Conservation (phyloP, 2,888 invertebrate species). For the Neoaliturus tenellus region DNA sequence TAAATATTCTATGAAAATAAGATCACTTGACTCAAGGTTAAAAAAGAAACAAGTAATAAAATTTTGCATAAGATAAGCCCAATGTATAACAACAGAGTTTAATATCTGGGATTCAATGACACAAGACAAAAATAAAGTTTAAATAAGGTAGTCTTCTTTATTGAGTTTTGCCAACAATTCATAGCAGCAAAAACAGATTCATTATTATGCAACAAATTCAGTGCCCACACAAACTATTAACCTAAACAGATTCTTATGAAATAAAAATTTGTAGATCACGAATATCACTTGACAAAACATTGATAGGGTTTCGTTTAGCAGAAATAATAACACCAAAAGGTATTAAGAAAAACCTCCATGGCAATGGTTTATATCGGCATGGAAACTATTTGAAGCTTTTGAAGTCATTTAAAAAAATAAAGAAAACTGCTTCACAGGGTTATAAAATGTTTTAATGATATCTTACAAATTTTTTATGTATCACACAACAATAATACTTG, state of each 20-base stretch:
- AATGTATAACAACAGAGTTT: too few relatives aligned
- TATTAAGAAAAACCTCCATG: background rate
- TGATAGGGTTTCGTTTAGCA: background rate
- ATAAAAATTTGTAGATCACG: background rate
- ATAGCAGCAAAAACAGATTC: constrained; percentile 55
- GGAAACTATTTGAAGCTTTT: background rate
- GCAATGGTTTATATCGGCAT: background rate
- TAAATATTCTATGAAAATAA: too few relatives aligned
- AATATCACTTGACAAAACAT: background rate
- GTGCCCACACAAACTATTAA: constrained; percentile 53
- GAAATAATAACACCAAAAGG: background rate
- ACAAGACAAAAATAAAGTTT: constrained; percentile 34
- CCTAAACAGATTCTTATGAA: background rate
- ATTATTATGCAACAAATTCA: constrained; percentile 48
- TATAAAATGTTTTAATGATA: constrained; percentile 5
- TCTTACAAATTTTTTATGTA: constrained; percentile 27
- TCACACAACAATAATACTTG: constrained; percentile 35
- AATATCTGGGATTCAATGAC: background rate
- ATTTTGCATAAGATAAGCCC: too few relatives aligned
- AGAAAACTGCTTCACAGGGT: background rate
- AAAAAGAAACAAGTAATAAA: too few relatives aligned
- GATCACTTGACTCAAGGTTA: too few relatives aligned
- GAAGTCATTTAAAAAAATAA: background rate
- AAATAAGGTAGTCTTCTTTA: constrained; percentile 62
- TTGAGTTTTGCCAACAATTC: constrained; percentile 59